Conservation (phyloP, 2,797 vertebrate genomes). For the Mormyrops boulengeri region DNA sequence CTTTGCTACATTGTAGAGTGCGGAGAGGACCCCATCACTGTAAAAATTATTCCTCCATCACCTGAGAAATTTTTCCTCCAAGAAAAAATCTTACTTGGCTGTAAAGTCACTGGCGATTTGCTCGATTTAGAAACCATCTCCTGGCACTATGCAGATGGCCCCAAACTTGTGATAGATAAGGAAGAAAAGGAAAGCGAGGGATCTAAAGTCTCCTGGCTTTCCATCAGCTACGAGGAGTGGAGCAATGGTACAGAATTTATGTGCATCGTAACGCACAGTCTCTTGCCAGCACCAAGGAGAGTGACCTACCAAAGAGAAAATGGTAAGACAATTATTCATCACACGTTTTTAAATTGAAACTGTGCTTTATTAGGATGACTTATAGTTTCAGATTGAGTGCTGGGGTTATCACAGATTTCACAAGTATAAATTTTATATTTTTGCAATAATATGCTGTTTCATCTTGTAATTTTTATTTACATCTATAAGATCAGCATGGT, state of each 20-base stretch:
- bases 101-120: constrained; percentile 19
- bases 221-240: constrained; percentile 46
- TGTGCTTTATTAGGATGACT: background rate
- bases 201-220: background rate
- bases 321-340: constrained; percentile 40
- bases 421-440: background rate
- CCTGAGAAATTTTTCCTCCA: constrained; percentile 27
- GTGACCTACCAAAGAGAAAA: background rate
- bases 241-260: background rate
- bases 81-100: constrained; percentile 16
- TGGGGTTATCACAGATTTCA: background rate
- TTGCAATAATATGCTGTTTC: background rate
- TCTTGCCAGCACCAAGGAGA: rapidly evolving
- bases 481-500: background rate
- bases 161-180: background rate
- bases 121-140: background rate
- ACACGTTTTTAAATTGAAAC: background rate
- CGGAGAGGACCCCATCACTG: rapidly evolving
- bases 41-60: constrained; percentile 27
- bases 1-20: background rate
- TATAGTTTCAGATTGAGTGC: background rate
- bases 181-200: rapidly evolving
- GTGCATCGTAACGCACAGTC: constrained; percentile 10
- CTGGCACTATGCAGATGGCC: background rate
- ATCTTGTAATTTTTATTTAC: background rate